phyloP scores from a whole-genome alignment of 1,140 invertebrate genomes.

The Drosophila lini region DNA sequence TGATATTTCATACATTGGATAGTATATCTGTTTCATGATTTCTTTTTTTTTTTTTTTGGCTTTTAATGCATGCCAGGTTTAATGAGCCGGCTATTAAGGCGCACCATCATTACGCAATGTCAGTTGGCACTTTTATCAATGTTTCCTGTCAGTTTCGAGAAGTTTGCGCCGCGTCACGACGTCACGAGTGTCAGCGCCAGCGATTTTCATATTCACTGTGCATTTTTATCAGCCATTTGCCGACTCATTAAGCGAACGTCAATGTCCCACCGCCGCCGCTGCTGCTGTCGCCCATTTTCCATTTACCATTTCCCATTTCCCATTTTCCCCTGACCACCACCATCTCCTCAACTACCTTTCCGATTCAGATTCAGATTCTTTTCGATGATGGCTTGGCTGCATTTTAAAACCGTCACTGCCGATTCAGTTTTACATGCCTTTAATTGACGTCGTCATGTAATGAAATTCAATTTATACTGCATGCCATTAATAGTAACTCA shows the following conservation, averaged over 20 bases:
- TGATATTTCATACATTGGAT: constrained; percentile 30
- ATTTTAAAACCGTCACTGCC: constrained; percentile 80
- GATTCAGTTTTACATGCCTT: constrained; percentile 83
- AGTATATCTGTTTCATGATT: not conserved
- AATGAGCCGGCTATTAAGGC: constrained; percentile 68
- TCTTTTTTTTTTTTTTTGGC: not conserved
- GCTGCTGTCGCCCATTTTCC: constrained; percentile 7
- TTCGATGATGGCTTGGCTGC: constrained; percentile 58
- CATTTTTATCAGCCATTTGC: constrained; percentile 83
- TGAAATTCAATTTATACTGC: constrained; percentile 83
- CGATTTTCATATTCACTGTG: constrained; percentile 70
- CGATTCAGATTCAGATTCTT: constrained; percentile 14
- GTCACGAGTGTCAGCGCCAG: constrained; percentile 64
- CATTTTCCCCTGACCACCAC: constrained; percentile 5
- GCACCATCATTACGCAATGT: constrained; percentile 71
- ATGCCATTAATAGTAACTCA: constrained; percentile 78
- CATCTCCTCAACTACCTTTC: constrained; percentile 3
- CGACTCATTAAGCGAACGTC: constrained; percentile 76
- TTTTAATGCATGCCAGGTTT: constrained; percentile 37
- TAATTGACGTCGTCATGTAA: constrained; percentile 83
- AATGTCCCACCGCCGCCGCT: constrained; percentile 13
- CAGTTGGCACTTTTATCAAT: constrained; percentile 77
- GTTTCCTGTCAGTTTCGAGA: constrained; percentile 74
- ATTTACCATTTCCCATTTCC: constrained; percentile 19
- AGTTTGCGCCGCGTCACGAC: constrained; percentile 68